phyloP scores from a whole-genome alignment of 2,113 vertebrate species.

The Candoia aspera region DNA sequence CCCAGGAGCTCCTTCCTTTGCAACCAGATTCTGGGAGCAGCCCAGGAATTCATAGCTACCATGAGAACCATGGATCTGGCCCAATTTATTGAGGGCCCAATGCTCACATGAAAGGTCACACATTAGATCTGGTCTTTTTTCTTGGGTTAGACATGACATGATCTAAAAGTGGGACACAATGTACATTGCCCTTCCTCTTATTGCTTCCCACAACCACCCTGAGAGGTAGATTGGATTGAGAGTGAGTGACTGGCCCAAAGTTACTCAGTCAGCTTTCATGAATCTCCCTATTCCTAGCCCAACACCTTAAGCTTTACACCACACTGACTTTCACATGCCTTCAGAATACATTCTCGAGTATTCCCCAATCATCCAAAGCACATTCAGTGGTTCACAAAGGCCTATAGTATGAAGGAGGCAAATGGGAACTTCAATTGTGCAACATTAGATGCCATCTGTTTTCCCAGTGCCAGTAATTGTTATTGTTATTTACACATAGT shows the following conservation, averaged over 20 bases:
- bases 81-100: background rate
- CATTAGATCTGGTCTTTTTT: background rate
- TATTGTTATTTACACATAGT: background rate
- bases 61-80: background rate
- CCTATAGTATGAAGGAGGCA: background rate
- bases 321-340: background rate
- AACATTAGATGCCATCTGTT: background rate
- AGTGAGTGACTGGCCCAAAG: background rate
- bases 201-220: background rate
- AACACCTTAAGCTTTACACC: background rate
- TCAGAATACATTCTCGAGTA: background rate
- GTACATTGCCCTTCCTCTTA: background rate
- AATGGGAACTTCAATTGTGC: background rate
- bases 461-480: background rate
- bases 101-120: background rate
- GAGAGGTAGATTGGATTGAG: background rate
- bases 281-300: background rate
- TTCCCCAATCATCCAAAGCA: background rate
- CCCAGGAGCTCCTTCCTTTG: background rate
- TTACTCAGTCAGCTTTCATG: background rate
- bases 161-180: background rate
- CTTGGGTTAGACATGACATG: background rate
- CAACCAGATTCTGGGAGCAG: background rate
- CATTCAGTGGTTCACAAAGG: background rate
- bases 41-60: background rate